A percentile compares a stretch with the other conserved stretches of the same genome.
Evolutionary conservation across 2,113 vertebrate species (phyloP).

Genomic region (Callionymus lyra): DNA sequence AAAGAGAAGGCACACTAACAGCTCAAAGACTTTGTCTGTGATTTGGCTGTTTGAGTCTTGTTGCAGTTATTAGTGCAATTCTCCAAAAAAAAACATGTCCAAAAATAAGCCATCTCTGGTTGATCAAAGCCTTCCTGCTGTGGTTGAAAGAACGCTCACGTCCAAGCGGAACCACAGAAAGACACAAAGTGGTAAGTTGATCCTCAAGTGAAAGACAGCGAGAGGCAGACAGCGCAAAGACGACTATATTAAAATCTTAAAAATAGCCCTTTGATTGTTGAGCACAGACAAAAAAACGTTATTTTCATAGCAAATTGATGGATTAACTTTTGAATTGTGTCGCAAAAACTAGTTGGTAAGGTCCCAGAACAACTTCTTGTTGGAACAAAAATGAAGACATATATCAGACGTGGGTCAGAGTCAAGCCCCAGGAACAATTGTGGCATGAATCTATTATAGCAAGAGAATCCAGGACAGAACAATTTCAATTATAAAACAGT

Average conservation of each 20-base stretch:
- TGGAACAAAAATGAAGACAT: no score
- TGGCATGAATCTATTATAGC: no score
- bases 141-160: slow-evolving; percentile 43
- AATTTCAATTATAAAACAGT: no score
- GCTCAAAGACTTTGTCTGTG: background rate
- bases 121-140: slow-evolving; percentile 48
- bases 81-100: slow-evolving; percentile 36
- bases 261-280: no score
- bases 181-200: slow-evolving; percentile 25
- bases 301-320: no score
- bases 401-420: no score
- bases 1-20: slow-evolving; percentile 2
- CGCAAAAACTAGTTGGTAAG: no score
- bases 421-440: no score
- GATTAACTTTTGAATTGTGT: no score
- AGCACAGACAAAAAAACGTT: slow-evolving; percentile 1
- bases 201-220: slow-evolving; percentile 19
- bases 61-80: slow-evolving; percentile 33
- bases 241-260: no score
- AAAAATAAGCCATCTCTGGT: slow-evolving; percentile 44
- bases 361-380: no score
- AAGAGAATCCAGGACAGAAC: no score
- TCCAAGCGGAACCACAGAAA: slow-evolving; percentile 24
- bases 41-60: slow-evolving; percentile 1
- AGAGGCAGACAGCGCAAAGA: slow-evolving; percentile 2